Evolutionary conservation across 2,888 invertebrate genomes (phyloP), one percentile per base, ranked within the genome.

Genomic region (Oxycera nigricornis): DNA sequence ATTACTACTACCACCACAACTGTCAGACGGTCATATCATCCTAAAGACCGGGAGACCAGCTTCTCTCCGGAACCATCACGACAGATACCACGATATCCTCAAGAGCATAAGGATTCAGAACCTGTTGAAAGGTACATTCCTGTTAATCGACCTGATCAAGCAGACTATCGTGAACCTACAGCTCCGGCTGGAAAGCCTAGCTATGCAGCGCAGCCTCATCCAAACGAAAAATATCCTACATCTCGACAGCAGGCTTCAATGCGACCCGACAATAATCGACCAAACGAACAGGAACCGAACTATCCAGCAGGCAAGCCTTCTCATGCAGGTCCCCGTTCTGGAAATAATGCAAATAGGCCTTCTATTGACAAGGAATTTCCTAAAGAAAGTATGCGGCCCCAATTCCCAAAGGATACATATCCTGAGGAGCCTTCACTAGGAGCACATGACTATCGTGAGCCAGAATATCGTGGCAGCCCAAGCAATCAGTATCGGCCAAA

Each of bases 371-470:
- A 41, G 26, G 35, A 72, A 26, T 50, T 55, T 17, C 61, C 67
- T 31, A 24, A 61, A 17, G n/a, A 62, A 2, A 6, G 46, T 17
- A 9, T 1, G 20, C 9, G 22, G 17, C 4, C 52, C 2, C 7
- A 9, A 3, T 2, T 6, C 52, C 30, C 41, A 1, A 35, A 22
- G 11, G 41, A 65, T n/a, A 28, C 35, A 1, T 65, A 81, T 1
- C 83, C 82, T 67, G 81, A 82, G 68, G 81, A 79, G 75, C 75
- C n/a, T 14, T 2, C 46, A 80, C 22, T 77, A 78, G 4, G 74
- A 22, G 22, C 74, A 76, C n/a, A n/a, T n/a, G n/a, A n/a, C n/a
- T n/a, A n/a, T 22, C 62, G 50, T 2, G 17, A 67, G 7, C 74
- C 73, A 26, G 74, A 73, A 1, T 57, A 77, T 1, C 61, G 30